These are phyloP conservation scores for Limulus polyphemus DNA, from an alignment of 2,888 invertebrate species.

Conservation along the genomic window DNA sequence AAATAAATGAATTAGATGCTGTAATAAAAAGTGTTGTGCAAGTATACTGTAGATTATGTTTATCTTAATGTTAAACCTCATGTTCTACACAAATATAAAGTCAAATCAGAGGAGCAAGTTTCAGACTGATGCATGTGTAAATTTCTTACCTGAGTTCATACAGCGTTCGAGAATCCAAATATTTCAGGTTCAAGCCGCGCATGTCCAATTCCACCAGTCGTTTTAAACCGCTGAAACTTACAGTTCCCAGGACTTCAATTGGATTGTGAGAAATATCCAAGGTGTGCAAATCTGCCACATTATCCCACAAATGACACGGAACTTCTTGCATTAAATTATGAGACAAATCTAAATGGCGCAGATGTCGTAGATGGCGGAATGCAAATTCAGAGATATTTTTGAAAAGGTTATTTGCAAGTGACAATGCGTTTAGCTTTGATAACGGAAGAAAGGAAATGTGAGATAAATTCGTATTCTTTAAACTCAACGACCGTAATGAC, in stretches of 20 bases:
- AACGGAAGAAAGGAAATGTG: slow-evolving; percentile 41
- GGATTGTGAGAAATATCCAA: slow-evolving; percentile 54
- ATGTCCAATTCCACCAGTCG: slow-evolving; percentile 56
- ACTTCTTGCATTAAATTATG: slow-evolving; percentile 61
- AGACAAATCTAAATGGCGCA: slow-evolving; percentile 61
- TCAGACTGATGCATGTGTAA: too few relatives aligned
- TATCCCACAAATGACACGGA: slow-evolving; percentile 59
- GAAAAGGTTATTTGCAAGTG: slow-evolving; percentile 64
- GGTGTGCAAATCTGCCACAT: slow-evolving; percentile 45
- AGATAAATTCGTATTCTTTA: slow-evolving; percentile 32
- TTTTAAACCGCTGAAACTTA: slow-evolving; percentile 46
- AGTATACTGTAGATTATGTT: too few relatives aligned
- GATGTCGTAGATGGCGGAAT: slow-evolving; percentile 30
- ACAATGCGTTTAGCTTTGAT: slow-evolving; percentile 61
- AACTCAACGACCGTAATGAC: too few relatives aligned
- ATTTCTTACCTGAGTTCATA: slow-evolving; percentile 23
- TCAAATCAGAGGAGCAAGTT: too few relatives aligned
- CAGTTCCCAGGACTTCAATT: slow-evolving; percentile 41
- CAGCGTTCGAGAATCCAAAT: slow-evolving; percentile 25
- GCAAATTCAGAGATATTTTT: slow-evolving; percentile 52
- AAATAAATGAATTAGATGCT: too few relatives aligned
- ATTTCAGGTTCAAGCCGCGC: slow-evolving; percentile 23
- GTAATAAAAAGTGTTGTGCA: too few relatives aligned
- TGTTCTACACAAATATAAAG: too few relatives aligned
- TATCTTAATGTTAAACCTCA: too few relatives aligned